Conservation (phyloP, 2,888 invertebrate genomes). For the Eupithecia insigniata region DNA sequence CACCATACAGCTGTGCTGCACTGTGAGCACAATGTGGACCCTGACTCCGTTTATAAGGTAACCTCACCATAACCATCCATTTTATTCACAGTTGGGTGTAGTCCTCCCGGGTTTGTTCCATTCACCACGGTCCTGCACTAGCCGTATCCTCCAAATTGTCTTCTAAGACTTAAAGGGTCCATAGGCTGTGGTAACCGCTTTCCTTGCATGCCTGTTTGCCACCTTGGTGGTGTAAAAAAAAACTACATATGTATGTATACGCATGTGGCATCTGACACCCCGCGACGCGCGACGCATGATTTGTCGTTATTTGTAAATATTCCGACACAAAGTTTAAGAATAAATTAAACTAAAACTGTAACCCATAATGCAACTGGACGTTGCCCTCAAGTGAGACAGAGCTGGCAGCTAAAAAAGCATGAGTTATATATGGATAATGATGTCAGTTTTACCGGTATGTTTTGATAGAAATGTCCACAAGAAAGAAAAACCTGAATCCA, state of each 20-base stretch:
- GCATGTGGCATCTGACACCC: too few relatives aligned
- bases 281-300: too few relatives aligned
- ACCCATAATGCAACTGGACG: too few relatives aligned
- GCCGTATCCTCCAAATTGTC: too few relatives aligned
- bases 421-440: background rate
- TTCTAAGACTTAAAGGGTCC: too few relatives aligned
- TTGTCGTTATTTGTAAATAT: too few relatives aligned
- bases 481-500: background rate
- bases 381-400: background rate
- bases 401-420: background rate
- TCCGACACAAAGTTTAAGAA: too few relatives aligned
- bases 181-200: background rate
- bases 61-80: background rate
- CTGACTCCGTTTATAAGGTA: constrained; percentile 89
- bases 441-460: background rate
- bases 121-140: background rate
- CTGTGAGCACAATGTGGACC: constrained; percentile 90
- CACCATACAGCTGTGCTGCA: constrained; percentile 87
- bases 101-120: too few relatives aligned
- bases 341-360: too few relatives aligned
- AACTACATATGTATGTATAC: too few relatives aligned
- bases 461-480: background rate
- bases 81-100: background rate
- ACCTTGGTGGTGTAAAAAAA: too few relatives aligned
- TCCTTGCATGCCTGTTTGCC: background rate